Evolutionary conservation across 2,113 vertebrate species (phyloP).

Genomic region (Trichomycterus rosablanca): DNA sequence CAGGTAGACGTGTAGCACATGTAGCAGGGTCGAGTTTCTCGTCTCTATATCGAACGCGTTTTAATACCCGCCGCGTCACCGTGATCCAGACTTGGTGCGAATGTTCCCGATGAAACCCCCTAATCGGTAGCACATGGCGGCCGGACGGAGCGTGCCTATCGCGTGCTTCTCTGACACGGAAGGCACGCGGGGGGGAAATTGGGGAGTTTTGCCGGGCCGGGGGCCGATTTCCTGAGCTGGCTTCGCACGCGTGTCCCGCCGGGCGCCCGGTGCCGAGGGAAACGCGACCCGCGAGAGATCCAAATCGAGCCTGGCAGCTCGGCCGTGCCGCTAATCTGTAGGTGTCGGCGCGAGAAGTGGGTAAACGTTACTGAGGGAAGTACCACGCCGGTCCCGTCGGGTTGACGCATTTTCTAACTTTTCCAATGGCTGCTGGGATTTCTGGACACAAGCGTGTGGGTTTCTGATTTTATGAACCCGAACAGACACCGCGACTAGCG

Average conservation of each 20-base stretch:
- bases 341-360: slow-evolving; percentile 7
- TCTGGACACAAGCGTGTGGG: too few relatives aligned
- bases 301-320: slow-evolving; percentile 47
- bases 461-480: too few relatives aligned
- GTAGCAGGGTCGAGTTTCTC: too few relatives aligned
- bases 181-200: slow-evolving; percentile 77
- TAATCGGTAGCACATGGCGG: slow-evolving; percentile 79
- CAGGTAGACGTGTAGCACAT: too few relatives aligned
- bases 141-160: slow-evolving; percentile 57
- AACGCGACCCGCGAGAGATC: slow-evolving; percentile 38
- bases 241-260: slow-evolving; percentile 67
- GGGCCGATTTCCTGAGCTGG: slow-evolving; percentile 61
- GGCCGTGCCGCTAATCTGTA: slow-evolving; percentile 20
- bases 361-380: not conserved
- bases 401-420: not conserved
- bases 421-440: not conserved
- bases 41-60: too few relatives aligned
- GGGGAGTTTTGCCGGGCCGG: slow-evolving; percentile 59
- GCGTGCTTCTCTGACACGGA: slow-evolving; percentile 55
- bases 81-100: slow-evolving; percentile 42
- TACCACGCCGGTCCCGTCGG: not conserved
- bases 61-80: too few relatives aligned
- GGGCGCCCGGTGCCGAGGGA: slow-evolving; percentile 45
- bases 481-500: too few relatives aligned
- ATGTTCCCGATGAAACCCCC: slow-evolving; percentile 72